Evolutionary conservation across 2,888 invertebrate species (phyloP), one percentile per base, ranked within the genome.

Genomic region (Acrobasis consociella): DNA sequence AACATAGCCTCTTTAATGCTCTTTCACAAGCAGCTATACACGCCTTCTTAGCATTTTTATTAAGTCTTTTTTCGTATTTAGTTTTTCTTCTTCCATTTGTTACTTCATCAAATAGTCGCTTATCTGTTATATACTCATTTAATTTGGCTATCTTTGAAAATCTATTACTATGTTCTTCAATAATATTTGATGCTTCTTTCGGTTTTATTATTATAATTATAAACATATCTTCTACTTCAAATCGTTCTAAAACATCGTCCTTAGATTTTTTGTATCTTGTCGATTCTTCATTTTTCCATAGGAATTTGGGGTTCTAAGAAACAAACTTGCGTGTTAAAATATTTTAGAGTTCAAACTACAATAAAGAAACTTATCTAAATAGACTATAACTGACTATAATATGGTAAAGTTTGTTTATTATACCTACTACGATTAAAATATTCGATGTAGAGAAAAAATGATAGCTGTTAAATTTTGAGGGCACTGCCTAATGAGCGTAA

Each of bases 1-100:
- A 2, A 13, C 80, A 81, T 0, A 70, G 62, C 16, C 62, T 66
- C 37, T 46, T 64, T 9, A 60, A 62, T 0, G 69, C 56, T 0
- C 9, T 61, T 5, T 2, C 56, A 31, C 70, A 69, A 1, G 69
- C 66, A 31, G 58, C 62, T 15, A 9, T 42, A 17, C 69, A 71
- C 5, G 22, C 46, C 31, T 49, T 67, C 3, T 22, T 31, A 1
- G 59, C 56, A 31, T 60, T 65, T 59, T 49, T 49, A 15, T 5
- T n/a, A 16, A 49, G 0, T 37, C 2, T 22, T 22, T 42, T 17
- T 11, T 42, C 31, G 16, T n/a, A 37, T 49, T 37, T 49, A 0
- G 42, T 2, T 56, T 11, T 56, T 42, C 42, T 56, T 13, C 56
- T 17, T 11, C 42, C 17, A 56, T 49, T 15, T 49, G 15, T 10